These are phyloP conservation scores for Lepus oiostolus DNA, from an alignment of 2,797 vertebrate species.

Conservation along the genomic window DNA sequence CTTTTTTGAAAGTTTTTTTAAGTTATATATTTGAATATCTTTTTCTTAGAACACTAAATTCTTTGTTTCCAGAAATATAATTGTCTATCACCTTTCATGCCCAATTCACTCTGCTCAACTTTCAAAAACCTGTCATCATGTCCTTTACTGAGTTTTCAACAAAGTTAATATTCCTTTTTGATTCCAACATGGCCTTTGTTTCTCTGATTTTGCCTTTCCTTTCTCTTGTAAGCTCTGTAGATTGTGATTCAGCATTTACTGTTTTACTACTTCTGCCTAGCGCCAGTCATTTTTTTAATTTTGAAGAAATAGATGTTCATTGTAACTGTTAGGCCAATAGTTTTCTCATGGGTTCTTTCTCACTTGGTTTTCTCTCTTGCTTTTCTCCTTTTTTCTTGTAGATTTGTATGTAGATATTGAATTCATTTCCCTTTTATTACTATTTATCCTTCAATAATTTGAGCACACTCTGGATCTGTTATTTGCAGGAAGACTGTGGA, in stretches of 20 bases:
- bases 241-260: background rate
- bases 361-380: background rate
- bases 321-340: background rate
- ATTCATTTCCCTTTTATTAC: constrained; percentile 26
- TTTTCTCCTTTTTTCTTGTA: background rate
- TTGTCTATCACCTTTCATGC: constrained; percentile 10
- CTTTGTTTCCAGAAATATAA: constrained; percentile 51
- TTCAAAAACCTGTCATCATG: background rate
- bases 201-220: constrained; percentile 17
- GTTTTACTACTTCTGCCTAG: no score
- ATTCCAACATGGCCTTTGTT: background rate
- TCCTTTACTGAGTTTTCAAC: constrained; percentile 2
- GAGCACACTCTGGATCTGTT: background rate
- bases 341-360: background rate
- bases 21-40: background rate
- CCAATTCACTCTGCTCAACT: constrained; percentile 1
- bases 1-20: constrained; percentile 6
- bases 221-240: constrained; percentile 3
- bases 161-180: constrained; percentile 9
- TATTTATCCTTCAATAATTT: background rate
- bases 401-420: background rate
- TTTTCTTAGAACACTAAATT: constrained; percentile 50
- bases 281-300: background rate
- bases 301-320: constrained; percentile 9
- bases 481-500: background rate